Evolutionary conservation across 2,888 invertebrate genomes (phyloP), one percentile per base, ranked within the genome.

Genomic region (Caenorhabditis sp.): DNA sequence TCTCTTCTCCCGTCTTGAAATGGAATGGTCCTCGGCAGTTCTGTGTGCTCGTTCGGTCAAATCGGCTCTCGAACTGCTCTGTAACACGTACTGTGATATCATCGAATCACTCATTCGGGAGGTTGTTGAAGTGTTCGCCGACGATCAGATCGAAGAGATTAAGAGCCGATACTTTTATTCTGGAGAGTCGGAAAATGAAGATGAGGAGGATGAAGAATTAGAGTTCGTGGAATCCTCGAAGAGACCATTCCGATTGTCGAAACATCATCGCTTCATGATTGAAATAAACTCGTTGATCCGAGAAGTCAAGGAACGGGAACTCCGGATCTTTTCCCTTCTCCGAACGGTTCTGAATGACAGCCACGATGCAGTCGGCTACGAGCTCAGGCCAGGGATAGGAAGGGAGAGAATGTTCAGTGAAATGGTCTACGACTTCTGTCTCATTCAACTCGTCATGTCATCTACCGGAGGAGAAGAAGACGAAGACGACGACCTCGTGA

Each of bases 301-400:
- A 55, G 71, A 71, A 35, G 58, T 76, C 17, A 70, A 76, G 35
- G 79, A 81, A 32, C 43, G 81, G 24, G 65, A 66, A 45, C 52
- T 66, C 15, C 63, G 79, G n/a, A 66, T 79, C 15, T 81, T 78
- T 26, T 71, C 79, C 3, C 63, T 79, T 30, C 66, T 81, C 17
- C 56, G 79, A 48, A 70, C 20, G 17, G 70, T 48, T n/a, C 43
- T 76, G n/a, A 65, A 70, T 35, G 76, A 76, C 43, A 45, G 66
- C 45, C 59, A 76, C 35, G 76, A 76, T 45, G 56, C 65, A 32
- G 61, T 71, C 32, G 76, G 70, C 8, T 76, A 71, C 15, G 56
- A 56, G 3, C 30, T 70, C 6, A 50, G 68, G 27, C 41, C 58
- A 7, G 52, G 30, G 13, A 7, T 52, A 35, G 30, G 41, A 11